Percentiles rank a stretch among this genome's conserved stretches.
These are phyloP conservation scores for Patella ulyssiponensis DNA, from an alignment of 2,888 invertebrate genomes.

Conservation along the genomic window DNA sequence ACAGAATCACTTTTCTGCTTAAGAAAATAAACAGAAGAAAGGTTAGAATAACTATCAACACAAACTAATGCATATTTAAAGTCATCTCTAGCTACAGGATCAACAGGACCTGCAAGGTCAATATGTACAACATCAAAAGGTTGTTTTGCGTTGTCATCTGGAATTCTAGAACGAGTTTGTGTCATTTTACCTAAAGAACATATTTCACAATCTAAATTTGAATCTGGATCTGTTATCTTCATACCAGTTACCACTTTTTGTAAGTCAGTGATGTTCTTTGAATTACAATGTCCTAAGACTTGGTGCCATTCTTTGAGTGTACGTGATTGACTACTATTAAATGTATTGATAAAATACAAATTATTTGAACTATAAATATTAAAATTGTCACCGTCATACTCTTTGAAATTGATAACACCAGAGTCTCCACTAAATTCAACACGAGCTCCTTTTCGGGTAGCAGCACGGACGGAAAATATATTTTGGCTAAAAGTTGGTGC, in stretches of 20 bases:
- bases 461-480: constrained; percentile 40
- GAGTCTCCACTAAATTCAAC: constrained; percentile 20
- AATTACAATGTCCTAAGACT: constrained; percentile 34
- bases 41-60: too few species aligned
- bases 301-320: constrained; percentile 27
- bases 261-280: constrained; percentile 27
- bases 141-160: not conserved
- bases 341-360: constrained; percentile 2
- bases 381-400: not conserved
- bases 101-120: constrained; percentile 30
- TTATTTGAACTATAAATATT: not conserved
- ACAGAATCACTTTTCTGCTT: too few species aligned
- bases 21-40: too few species aligned
- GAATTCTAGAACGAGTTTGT: not conserved
- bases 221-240: constrained; percentile 23
- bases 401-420: not conserved
- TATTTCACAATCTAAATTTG: constrained; percentile 23
- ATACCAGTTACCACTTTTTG: constrained; percentile 33
- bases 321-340: not conserved
- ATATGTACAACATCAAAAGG: constrained; percentile 22
- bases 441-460: constrained; percentile 29
- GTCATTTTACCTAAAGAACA: constrained; percentile 20
- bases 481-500: constrained; percentile 33
- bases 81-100: constrained; percentile 31
- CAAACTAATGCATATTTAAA: constrained; percentile 33